Conservation (phyloP, 2,113 vertebrate species). For the Nesospiza acunhae region DNA sequence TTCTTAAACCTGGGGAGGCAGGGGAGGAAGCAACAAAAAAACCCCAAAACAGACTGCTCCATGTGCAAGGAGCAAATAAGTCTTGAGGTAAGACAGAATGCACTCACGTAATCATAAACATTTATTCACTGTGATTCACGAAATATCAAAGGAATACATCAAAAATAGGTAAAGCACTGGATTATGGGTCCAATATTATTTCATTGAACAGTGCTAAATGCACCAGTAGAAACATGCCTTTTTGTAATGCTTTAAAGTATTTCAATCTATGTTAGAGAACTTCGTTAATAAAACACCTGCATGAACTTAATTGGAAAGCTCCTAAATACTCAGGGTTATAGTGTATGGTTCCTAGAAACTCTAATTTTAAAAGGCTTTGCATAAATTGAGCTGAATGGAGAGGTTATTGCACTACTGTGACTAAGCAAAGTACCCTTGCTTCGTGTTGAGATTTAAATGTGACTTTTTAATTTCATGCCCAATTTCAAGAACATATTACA, state of each 20-base stretch:
- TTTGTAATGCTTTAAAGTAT: background rate
- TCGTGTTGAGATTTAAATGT: background rate
- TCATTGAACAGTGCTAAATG: background rate
- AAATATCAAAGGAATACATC: background rate
- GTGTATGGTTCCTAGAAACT: background rate
- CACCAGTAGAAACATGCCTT: background rate
- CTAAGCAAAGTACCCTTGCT: background rate
- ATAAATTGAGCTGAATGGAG: background rate
- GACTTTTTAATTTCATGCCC: background rate
- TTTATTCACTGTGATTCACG: background rate
- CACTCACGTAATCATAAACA: background rate
- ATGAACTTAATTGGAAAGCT: background rate
- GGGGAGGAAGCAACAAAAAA: accelerated
- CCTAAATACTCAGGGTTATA: background rate
- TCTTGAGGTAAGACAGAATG: background rate
- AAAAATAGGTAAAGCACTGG: background rate
- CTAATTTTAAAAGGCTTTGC: background rate
- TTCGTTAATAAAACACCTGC: background rate
- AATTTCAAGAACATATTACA: background rate
- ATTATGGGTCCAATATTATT: background rate
- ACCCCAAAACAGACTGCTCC: background rate
- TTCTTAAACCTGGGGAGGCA: accelerated
- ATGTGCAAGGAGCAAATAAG: background rate
- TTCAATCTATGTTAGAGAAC: background rate
- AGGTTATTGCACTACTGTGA: background rate